phyloP scores from a whole-genome alignment of 2,113 vertebrate genomes.

The Smithornis capensis region DNA sequence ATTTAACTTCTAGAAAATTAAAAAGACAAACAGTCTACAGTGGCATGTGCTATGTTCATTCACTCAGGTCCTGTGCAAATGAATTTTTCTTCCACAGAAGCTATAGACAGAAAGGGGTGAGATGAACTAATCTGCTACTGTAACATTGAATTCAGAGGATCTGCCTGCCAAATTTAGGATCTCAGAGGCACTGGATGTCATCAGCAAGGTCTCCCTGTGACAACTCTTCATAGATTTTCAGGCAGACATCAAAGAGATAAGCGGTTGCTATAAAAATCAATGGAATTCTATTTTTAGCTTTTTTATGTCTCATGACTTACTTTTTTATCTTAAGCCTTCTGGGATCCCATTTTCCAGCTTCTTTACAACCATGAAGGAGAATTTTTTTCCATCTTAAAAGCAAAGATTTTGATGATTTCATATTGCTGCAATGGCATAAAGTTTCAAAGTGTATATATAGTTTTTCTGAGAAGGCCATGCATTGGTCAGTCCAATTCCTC shows the following conservation, averaged over 20 bases:
- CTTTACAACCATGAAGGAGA: background rate
- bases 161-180: background rate
- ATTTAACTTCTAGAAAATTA: background rate
- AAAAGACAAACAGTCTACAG: background rate
- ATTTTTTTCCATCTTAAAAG: background rate
- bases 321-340: constrained; percentile 44
- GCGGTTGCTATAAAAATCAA: constrained; percentile 52
- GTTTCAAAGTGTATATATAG: background rate
- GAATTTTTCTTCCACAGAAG: background rate
- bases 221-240: constrained; percentile 38
- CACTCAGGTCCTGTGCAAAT: background rate
- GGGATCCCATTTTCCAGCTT: constrained; percentile 41
- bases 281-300: constrained; percentile 48
- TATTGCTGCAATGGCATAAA: background rate
- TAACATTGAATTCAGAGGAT: background rate
- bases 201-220: constrained; percentile 25
- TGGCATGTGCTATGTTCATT: background rate
- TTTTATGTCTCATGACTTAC: constrained; percentile 51
- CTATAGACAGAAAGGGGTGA: background rate
- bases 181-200: constrained; percentile 4
- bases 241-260: constrained; percentile 48
- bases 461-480: background rate
- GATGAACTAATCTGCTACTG: background rate
- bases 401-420: constrained; percentile 3
- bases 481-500: background rate